These are phyloP conservation scores for Halcyon malimbica DNA, from an alignment of 2,113 vertebrate genomes.

Conservation along the genomic window DNA sequence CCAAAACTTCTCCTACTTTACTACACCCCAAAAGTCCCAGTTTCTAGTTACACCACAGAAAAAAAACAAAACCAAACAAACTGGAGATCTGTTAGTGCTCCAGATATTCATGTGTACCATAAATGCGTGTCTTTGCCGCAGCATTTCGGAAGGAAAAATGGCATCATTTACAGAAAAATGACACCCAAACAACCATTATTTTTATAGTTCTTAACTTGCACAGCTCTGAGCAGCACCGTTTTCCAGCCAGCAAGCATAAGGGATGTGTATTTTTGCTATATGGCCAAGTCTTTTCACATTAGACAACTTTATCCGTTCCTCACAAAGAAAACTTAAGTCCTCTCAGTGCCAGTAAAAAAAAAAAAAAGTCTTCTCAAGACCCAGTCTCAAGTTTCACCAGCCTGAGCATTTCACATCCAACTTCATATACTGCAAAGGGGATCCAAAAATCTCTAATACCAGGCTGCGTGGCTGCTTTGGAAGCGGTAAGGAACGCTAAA, in stretches of 20 bases:
- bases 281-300: not conserved
- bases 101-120: rapidly evolving
- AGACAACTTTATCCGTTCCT: not conserved
- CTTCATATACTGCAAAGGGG: not conserved
- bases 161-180: not conserved
- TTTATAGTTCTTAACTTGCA: not conserved
- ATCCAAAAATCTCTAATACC: not conserved
- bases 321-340: rapidly evolving
- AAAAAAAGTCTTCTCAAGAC: not conserved
- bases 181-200: not conserved
- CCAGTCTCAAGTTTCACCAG: not conserved
- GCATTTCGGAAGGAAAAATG: not conserved
- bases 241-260: not conserved
- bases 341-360: not conserved
- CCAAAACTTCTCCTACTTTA: not conserved
- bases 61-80: rapidly evolving
- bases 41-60: not conserved
- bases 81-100: not conserved
- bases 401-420: not conserved
- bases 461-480: not conserved
- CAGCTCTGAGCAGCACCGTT: not conserved
- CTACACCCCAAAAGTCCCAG: not conserved
- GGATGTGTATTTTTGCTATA: not conserved
- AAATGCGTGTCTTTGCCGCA: not conserved
- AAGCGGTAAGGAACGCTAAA: not conserved